phyloP scores from a whole-genome alignment of 2,113 vertebrate genomes.

The Mormyrus lacerda region DNA sequence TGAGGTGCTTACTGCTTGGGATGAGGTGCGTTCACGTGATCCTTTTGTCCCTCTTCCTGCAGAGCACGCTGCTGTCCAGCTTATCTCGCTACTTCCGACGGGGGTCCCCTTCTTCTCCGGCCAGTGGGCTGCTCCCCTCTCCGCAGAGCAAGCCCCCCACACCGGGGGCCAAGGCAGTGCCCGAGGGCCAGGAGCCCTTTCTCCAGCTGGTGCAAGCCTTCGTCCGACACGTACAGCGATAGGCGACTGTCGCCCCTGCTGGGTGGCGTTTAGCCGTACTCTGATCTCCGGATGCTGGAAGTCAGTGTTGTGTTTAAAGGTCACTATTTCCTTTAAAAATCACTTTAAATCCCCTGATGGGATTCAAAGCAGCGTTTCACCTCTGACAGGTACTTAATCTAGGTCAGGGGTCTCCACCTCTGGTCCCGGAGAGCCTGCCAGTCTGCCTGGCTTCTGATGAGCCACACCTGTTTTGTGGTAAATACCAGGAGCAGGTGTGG shows the following conservation, averaged over 20 bases:
- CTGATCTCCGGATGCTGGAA: neutral
- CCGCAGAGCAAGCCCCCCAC: constrained; percentile 71
- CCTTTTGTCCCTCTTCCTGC: neutral
- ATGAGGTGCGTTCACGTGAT: too few relatives aligned
- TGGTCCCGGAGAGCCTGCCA: neutral
- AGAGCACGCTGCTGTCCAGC: constrained; percentile 89
- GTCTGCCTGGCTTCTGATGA: neutral
- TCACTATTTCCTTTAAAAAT: neutral
- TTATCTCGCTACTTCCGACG: constrained; percentile 84
- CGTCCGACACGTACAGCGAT: constrained; percentile 85
- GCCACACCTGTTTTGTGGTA: too few relatives aligned
- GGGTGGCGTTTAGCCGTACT: neutral
- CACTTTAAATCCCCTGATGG: neutral
- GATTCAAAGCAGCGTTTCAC: neutral
- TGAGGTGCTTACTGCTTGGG: too few relatives aligned
- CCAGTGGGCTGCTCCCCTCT: constrained; percentile 70
- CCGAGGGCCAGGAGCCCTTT: constrained; percentile 86
- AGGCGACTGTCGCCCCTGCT: constrained; percentile 29
- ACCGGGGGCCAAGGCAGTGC: constrained; percentile 66
- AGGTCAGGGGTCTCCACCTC: neutral
- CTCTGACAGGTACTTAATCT: neutral
- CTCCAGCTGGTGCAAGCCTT: constrained; percentile 94
- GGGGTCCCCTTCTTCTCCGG: constrained; percentile 79
- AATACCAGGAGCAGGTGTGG: too few relatives aligned
- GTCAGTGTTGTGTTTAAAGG: neutral